Conservation (phyloP, 2,797 vertebrate genomes). For the Prunella strophiata region DNA sequence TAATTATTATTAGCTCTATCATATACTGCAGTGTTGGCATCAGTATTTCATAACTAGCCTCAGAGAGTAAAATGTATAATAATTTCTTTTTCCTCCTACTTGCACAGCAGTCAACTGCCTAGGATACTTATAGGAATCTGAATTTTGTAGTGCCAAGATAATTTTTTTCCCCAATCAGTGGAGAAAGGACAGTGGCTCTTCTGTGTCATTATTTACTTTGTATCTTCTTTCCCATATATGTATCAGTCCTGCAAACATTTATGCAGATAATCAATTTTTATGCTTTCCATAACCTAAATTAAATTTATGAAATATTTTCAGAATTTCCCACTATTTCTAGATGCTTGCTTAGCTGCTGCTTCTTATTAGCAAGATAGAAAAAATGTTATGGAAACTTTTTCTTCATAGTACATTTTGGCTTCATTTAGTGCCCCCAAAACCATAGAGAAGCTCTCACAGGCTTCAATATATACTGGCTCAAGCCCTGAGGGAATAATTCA, state of each 20-base stretch:
- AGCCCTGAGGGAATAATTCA: neutral
- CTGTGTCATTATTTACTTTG: neutral
- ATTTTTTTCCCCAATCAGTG: neutral
- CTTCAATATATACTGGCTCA: neutral
- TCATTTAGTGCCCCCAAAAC: neutral
- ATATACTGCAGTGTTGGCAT: neutral
- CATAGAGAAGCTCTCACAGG: neutral
- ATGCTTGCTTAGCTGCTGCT: neutral
- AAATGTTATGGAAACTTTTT: neutral
- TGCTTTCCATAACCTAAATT: neutral
- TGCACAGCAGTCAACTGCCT: neutral
- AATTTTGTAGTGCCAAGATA: neutral
- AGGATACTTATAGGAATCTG: neutral
- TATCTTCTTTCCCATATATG: neutral
- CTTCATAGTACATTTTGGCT: neutral
- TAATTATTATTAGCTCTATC: constrained; percentile 25
- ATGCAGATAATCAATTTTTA: neutral
- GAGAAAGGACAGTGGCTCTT: neutral
- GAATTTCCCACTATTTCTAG: neutral
- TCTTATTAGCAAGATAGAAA: neutral
- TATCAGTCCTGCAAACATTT: neutral
- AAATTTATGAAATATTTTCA: neutral
- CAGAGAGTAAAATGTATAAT: neutral
- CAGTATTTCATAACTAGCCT: constrained; percentile 1
- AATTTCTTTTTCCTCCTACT: neutral